Conservation (phyloP, 2,797 vertebrate species). For the Urosaurus nigricauda region DNA sequence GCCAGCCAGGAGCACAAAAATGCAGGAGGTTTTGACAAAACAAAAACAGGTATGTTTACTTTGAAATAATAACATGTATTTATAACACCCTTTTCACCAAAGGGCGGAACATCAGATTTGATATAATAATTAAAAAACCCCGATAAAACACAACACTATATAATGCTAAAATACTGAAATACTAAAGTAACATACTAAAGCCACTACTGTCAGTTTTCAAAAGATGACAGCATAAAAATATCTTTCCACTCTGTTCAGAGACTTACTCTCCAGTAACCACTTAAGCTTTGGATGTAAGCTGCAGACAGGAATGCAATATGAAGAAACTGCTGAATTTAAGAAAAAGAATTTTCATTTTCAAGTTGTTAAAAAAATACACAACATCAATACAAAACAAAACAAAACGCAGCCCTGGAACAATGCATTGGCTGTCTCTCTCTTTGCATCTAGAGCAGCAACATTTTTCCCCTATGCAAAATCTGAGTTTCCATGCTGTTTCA, state of each 20-base stretch:
- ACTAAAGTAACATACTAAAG: too few species aligned
- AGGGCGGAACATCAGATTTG: too few species aligned
- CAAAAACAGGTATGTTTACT: neutral
- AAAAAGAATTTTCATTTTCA: constrained; percentile 6
- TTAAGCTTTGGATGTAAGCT: neutral
- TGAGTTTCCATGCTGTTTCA: constrained; percentile 48
- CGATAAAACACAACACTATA: too few species aligned
- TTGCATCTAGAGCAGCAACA: constrained; percentile 34
- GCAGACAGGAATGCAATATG: neutral
- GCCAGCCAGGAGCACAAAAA: neutral
- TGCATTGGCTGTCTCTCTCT: constrained; percentile 28
- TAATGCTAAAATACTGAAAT: too few species aligned
- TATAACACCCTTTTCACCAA: too few species aligned
- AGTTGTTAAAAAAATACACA: constrained; percentile 39
- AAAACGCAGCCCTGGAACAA: constrained; percentile 34
- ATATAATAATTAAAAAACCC: too few species aligned
- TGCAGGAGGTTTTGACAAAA: neutral
- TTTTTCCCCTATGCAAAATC: constrained; percentile 29
- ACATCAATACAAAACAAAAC: neutral
- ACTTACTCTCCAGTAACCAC: neutral
- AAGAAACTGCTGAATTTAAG: neutral
- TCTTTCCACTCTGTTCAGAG: too few species aligned
- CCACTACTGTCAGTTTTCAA: too few species aligned
- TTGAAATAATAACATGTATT: neutral
- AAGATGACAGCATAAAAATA: too few species aligned